phyloP scores from a whole-genome alignment of 1,140 invertebrate species.

The Mylabris phalerata region DNA sequence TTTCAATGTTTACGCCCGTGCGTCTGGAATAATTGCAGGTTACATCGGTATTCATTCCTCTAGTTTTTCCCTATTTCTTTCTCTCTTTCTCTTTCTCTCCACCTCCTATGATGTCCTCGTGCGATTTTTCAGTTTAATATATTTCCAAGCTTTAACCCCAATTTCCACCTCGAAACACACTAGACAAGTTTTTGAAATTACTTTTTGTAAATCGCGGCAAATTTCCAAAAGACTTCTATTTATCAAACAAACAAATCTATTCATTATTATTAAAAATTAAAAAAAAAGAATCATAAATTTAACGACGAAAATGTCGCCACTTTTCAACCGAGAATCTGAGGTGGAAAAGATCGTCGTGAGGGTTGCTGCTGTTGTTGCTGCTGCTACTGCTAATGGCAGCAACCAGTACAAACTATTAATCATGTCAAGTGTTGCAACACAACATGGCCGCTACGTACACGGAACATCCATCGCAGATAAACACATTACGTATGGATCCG shows the following conservation, averaged over 20 bases:
- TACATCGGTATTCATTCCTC: constrained; percentile 19
- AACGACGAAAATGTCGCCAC: no score
- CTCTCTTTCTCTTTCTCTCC: no score
- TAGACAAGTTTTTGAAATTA: no score
- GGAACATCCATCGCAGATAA: constrained; percentile 42
- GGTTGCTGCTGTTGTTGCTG: constrained; percentile 29
- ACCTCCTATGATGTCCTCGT: not conserved
- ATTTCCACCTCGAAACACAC: no score
- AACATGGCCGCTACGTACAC: constrained; percentile 40
- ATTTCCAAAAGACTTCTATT: no score
- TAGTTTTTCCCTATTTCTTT: not conserved
- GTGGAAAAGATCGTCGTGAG: constrained; percentile 15
- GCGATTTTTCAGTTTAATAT: not conserved
- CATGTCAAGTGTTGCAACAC: constrained; percentile 39
- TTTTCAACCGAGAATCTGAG: no score
- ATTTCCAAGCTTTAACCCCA: no score
- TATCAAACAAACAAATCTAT: no score
- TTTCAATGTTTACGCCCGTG: constrained; percentile 33
- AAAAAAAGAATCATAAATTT: no score
- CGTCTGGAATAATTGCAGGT: constrained; percentile 32
- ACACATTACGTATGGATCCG: constrained; percentile 41
- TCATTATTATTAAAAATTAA: no score
- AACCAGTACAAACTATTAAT: constrained; percentile 38
- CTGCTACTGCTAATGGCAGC: constrained; percentile 32
- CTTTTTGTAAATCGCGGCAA: no score